phyloP scores from a whole-genome alignment of 1,140 invertebrate species.

The Pemphigus obesinymphae region DNA sequence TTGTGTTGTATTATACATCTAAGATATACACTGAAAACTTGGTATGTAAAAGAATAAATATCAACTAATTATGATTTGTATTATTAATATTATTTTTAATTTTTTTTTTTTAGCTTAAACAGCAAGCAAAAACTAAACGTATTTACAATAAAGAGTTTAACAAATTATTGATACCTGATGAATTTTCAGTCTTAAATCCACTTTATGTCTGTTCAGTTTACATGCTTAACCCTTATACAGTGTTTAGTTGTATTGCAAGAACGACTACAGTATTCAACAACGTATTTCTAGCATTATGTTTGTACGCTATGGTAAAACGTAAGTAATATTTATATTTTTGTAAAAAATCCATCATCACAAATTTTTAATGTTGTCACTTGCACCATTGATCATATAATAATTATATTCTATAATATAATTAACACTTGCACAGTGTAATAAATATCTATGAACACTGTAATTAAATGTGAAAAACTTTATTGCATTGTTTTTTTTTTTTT shows the following conservation, averaged over 20 bases:
- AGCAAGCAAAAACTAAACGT: constrained; percentile 46
- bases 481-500: too few species aligned
- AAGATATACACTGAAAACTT: constrained; percentile 61
- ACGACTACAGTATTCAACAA: constrained; percentile 90
- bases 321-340: constrained; percentile 42
- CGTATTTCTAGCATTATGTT: constrained; percentile 65
- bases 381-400: too few species aligned
- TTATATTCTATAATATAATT: too few species aligned
- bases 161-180: constrained; percentile 57
- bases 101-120: constrained; percentile 46
- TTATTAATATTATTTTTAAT: background rate
- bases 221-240: constrained; percentile 87
- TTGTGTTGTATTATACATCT: constrained; percentile 64
- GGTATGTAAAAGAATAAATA: constrained; percentile 52
- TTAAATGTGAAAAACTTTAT: too few species aligned
- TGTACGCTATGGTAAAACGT: constrained; percentile 68
- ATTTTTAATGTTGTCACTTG: too few species aligned
- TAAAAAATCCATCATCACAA: background rate
- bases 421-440: too few species aligned
- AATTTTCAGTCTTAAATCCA: constrained; percentile 56
- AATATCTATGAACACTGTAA: too few species aligned
- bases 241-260: constrained; percentile 83
- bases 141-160: constrained; percentile 58
- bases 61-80: background rate
- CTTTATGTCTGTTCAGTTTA: constrained; percentile 74